Evolutionary conservation across 2,888 invertebrate genomes (phyloP), one percentile per base, ranked within the genome.

Genomic region (Hirtodrosophila alboralis): DNA sequence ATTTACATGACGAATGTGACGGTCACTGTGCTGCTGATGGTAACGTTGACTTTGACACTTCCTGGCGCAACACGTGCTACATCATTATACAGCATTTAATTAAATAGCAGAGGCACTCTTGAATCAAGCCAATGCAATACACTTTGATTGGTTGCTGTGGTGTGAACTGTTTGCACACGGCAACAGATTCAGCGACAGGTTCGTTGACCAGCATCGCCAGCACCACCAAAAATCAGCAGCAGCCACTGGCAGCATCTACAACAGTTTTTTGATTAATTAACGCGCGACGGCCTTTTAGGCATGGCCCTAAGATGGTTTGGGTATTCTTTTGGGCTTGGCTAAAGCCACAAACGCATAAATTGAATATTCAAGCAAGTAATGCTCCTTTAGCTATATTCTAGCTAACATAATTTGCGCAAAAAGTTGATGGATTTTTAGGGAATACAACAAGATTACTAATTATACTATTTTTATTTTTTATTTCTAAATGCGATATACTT

Each of bases 241-340:
- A 30, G 63, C 61, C 49, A 41, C 44, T 54, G 45, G 40, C 52
- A 31, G 58, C 77, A 63, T 38, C 63, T 47, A 45, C 63, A 64
- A 54, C 65, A 49, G 56, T 59, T 67, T 78, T 79, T 75, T 80
- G 86, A 80, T 80, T 80, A 86, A 80, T 80, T 80, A 86, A 84
- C 77, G 77, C 56, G 53, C 60, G 53, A 56, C 66, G 56, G 69
- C 58, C 51, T 65, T 79, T 66, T 47, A 60, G 53, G 60, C 59
- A 37, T 48, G 45, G 26, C 26, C 34, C 26, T 38, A n/a, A n/a
- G n/a, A n/a, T n/a, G 54, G 57, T 27, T 37, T 57, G 74, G 44
- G 53, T 9, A 5, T 28, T 23, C 9, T 5, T 57, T 44, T 40
- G 54, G 37, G 48, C 40, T 53, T 49, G 62, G 34, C 41, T 59